phyloP scores from a whole-genome alignment of 2,113 vertebrate species.

The Istiophorus platypterus region DNA sequence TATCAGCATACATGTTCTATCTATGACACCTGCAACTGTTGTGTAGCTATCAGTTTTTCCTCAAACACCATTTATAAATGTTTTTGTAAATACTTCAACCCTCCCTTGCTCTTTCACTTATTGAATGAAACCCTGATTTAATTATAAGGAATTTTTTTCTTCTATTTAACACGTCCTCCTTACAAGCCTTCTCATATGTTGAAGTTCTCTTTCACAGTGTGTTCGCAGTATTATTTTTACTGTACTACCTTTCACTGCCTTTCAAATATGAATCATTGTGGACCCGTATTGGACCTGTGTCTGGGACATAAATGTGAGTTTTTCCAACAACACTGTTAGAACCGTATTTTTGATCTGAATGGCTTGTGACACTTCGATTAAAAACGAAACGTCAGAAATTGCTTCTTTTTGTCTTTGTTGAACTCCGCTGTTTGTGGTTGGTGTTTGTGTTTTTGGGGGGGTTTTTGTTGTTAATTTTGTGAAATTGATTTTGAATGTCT shows the following conservation, averaged over 20 bases:
- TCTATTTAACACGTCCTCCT: not conserved
- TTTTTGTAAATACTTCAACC: conserved; percentile 24
- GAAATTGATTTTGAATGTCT: too few relatives aligned
- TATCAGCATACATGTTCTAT: conserved; percentile 35
- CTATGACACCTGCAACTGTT: conserved; percentile 12
- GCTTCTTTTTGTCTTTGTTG: not conserved
- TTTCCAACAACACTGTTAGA: conserved; percentile 22
- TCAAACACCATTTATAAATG: conserved; percentile 10
- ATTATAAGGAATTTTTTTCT: conserved; percentile 9
- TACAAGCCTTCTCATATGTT: conserved; percentile 14
- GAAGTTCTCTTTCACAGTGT: conserved; percentile 7
- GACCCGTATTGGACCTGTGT: conserved; percentile 1
- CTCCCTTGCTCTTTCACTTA: not conserved
- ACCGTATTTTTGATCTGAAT: conserved; percentile 41
- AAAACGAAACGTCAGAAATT: conserved; percentile 22
- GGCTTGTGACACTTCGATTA: conserved; percentile 44
- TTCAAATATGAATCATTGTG: conserved; percentile 20
- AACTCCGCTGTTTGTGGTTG: not conserved
- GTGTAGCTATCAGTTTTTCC: not conserved
- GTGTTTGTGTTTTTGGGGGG: too few relatives aligned
- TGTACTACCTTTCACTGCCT: conserved; percentile 26
- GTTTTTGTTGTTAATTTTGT: too few relatives aligned
- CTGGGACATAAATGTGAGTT: conserved; percentile 51
- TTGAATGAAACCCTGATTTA: conserved; percentile 6
- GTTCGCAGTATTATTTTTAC: conserved; percentile 21